Evolutionary conservation across 2,113 vertebrate genomes (phyloP).

Genomic region (Toxotes chatareus): DNA sequence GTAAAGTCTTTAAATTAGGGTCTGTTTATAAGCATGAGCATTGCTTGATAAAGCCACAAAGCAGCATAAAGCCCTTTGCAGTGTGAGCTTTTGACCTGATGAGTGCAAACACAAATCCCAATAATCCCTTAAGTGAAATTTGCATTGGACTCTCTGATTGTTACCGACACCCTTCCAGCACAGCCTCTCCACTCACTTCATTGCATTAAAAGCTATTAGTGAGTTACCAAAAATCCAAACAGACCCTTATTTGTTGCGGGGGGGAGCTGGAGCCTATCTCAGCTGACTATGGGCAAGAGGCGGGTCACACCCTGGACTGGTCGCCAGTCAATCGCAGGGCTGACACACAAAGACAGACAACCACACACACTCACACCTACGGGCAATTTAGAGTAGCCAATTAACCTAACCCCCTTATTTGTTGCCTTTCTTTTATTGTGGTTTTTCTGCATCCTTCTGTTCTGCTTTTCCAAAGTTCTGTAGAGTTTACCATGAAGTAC

Average conservation of each 20-base stretch:
- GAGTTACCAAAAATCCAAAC: conserved; percentile 16
- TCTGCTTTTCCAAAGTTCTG: neutral
- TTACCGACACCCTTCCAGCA: conserved; percentile 11
- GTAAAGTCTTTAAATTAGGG: conserved; percentile 10
- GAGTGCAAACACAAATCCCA: conserved; percentile 43
- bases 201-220: neutral
- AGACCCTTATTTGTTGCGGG: neutral
- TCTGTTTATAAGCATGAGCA: conserved; percentile 1
- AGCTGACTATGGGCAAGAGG: no score
- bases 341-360: no score
- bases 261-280: no score
- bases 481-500: neutral
- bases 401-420: neutral
- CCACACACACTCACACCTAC: no score
- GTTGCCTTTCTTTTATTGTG: neutral
- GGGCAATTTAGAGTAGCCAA: no score
- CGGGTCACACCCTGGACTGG: no score
- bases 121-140: conserved; percentile 51
- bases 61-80: conserved; percentile 22
- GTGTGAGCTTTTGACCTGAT: conserved; percentile 52
- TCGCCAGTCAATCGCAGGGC: no score
- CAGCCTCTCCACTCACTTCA: neutral
- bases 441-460: neutral
- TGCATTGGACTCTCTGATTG: conserved; percentile 27
- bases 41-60: conserved; percentile 27